These are phyloP conservation scores for Actinostola sp. DNA, from an alignment of 92 coral and sea anemone species.

Conservation along the genomic window DNA sequence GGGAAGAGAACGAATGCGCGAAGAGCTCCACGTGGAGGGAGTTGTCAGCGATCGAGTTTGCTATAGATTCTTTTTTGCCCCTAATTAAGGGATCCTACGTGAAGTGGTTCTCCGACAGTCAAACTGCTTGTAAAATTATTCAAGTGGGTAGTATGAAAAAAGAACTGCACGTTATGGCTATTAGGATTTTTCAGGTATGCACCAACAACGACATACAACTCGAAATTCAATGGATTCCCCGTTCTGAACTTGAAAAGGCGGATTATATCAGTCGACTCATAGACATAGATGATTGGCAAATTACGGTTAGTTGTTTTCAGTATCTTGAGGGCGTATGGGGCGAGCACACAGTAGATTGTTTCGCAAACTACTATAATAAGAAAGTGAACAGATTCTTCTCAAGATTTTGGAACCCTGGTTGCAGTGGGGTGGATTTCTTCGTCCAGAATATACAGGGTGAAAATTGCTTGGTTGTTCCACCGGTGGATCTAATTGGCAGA, in stretches of 20 bases:
- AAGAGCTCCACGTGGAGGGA: constrained; percentile 60
- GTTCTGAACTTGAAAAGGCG: constrained; percentile 39
- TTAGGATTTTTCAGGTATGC: constrained; percentile 46
- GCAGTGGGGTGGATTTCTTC: constrained; percentile 52
- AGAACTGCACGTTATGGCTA: constrained; percentile 40
- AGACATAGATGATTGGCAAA: constrained; percentile 68
- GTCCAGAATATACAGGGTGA: constrained; percentile 36
- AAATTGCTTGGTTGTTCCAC: constrained; percentile 53
- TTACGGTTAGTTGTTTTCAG: constrained; percentile 22
- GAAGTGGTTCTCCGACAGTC: constrained; percentile 51
- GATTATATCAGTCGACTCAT: constrained; percentile 53
- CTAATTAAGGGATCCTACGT: constrained; percentile 18
- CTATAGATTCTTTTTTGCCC: constrained; percentile 34
- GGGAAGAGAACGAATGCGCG: constrained; percentile 25
- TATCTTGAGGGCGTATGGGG: constrained; percentile 28
- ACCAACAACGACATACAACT: constrained; percentile 20
- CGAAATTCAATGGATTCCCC: constrained; percentile 67
- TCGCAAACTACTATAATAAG: too few relatives aligned
- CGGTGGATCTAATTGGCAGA: constrained; percentile 18
- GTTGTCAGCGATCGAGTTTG: constrained; percentile 39
- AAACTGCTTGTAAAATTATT: constrained; percentile 52
- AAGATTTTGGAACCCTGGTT: constrained; percentile 56
- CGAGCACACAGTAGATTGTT: constrained; percentile 40
- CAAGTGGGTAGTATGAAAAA: constrained; percentile 55
- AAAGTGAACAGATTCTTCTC: constrained; percentile 44